These are phyloP conservation scores for Gopherus evgoodei DNA, from an alignment of 2,113 vertebrate genomes.

Conservation along the genomic window DNA sequence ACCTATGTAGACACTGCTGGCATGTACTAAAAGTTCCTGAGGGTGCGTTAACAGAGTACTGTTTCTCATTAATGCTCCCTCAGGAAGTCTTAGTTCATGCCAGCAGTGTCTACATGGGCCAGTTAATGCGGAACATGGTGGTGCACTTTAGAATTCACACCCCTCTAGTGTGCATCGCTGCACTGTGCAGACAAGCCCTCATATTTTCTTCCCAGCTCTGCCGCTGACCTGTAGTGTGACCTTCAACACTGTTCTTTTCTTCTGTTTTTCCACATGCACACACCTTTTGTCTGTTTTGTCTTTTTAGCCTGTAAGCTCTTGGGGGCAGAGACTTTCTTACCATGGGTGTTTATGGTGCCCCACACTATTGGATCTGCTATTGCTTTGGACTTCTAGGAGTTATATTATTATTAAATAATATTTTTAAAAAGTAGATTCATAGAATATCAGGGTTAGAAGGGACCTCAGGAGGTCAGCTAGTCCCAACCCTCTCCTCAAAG, in stretches of 20 bases:
- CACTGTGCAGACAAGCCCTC: neutral
- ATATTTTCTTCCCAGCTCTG: neutral
- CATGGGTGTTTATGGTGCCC: neutral
- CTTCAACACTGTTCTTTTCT: neutral
- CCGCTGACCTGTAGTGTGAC: neutral
- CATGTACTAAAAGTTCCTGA: no score
- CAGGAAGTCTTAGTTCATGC: no score
- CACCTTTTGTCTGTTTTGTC: neutral
- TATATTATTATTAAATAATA: accelerated
- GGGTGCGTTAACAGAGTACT: no score
- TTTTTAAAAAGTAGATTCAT: neutral
- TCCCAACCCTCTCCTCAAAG: no score
- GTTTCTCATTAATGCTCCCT: no score
- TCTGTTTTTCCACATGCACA: accelerated
- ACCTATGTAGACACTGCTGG: no score
- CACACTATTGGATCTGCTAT: neutral
- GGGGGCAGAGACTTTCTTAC: neutral
- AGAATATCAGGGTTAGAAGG: no score
- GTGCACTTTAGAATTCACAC: neutral
- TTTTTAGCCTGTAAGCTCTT: neutral
- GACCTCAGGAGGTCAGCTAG: no score
- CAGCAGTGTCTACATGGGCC: no score
- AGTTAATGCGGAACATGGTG: no score
- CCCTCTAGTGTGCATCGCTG: neutral
- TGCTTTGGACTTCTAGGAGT: neutral